A percentile compares a stretch with the other conserved stretches of the same genome.
These are phyloP conservation scores for Eristalis pertinax DNA, from an alignment of 2,888 invertebrate species.

Conservation along the genomic window DNA sequence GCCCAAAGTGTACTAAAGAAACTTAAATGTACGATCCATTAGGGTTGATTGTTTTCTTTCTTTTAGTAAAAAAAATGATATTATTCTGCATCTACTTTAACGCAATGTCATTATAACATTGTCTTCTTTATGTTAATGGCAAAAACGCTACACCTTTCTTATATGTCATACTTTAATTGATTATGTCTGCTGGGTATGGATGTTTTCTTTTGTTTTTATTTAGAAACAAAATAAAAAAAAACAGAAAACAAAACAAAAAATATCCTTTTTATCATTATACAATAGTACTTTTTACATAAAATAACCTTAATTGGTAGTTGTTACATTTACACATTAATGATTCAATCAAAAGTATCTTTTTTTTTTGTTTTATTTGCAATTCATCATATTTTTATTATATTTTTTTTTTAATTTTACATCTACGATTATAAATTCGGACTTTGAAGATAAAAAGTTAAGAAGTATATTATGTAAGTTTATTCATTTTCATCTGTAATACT, in stretches of 20 bases:
- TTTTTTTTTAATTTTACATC: constrained; percentile 65
- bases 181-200: constrained; percentile 47
- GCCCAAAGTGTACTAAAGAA: constrained; percentile 13
- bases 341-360: constrained; percentile 63
- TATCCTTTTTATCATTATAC: constrained; percentile 45
- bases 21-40: constrained; percentile 24
- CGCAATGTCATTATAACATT: constrained; percentile 34
- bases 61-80: constrained; percentile 38
- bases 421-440: constrained; percentile 77
- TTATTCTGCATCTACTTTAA: constrained; percentile 54
- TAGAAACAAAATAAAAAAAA: constrained; percentile 7
- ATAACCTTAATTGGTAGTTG: constrained; percentile 62
- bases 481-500: constrained; percentile 60
- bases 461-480: constrained; percentile 55
- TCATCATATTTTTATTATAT: constrained; percentile 20
- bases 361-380: constrained; percentile 42
- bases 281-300: constrained; percentile 66
- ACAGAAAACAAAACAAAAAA: constrained; percentile 35
- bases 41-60: constrained; percentile 50
- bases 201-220: constrained; percentile 18
- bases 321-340: constrained; percentile 71
- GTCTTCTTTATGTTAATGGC: constrained; percentile 51
- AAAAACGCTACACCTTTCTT: constrained; percentile 45
- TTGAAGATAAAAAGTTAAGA: constrained; percentile 72
- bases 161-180: constrained; percentile 10